Evolutionary conservation across 2,113 vertebrate genomes (phyloP), one percentile per base, ranked within the genome.

Genomic region (Rhombomys opimus): DNA sequence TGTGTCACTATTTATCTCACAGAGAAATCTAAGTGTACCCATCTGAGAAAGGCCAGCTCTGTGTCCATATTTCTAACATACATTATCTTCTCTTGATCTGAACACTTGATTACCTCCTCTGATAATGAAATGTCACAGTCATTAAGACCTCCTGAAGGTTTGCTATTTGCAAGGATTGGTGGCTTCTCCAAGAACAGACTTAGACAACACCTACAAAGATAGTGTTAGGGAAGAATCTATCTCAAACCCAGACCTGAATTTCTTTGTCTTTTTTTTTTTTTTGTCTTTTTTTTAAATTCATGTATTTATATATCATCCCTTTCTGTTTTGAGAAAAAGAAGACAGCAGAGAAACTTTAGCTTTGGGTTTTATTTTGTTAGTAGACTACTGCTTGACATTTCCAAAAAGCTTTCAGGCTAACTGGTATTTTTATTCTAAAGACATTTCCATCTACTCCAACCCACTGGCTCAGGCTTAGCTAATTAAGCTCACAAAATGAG

Each of bases 401-500:
- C 80, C 32, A 85, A 92, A 97, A 98, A 98, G 73, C 90, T 98
- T 97, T 94, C 90, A 97, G 94, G 52, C 91, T 97, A 98, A 96
- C 25, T 65, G 96, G 87, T 96, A 97, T 96, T 98, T 98, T 98
- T 61, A 97, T 97, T 98, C 96, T 89, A 95, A 97, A 97, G 96
- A 75, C 76, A 95, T 97, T 98, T 80, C 96, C 92, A 96, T 97
- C 97, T 97, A 95, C 85, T 65, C 87, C 89, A 97, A 98, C 96
- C 95, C 97, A 98, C 95, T 98, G 96, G 92, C 63, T 98, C 90
- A 0, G 18, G 97, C 98, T 98, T 97, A 98, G 97, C 98, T 98
- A 98, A 98, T 98, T 99, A 98, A 98, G 98, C 97, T 97, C 98
- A 97, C 95, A 93, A 98, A 98, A 98, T 50, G 87, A 98, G 96